Evolutionary conservation across 2,888 invertebrate species (phyloP).

Genomic region (Argyresthia goedartella): DNA sequence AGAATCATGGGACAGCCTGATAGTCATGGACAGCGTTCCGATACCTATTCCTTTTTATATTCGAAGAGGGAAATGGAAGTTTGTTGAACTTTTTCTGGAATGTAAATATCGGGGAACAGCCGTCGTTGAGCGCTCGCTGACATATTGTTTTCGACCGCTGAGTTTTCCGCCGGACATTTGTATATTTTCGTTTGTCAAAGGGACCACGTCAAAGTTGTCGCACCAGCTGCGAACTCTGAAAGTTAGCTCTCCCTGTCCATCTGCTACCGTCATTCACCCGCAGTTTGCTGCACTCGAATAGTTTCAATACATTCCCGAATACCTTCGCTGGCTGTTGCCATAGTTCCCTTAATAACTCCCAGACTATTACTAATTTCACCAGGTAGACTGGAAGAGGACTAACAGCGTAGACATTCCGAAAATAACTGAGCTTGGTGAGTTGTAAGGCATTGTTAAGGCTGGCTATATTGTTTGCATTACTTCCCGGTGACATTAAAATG

Average conservation of each 20-base stretch:
- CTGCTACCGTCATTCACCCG: not conserved
- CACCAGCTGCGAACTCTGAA: conserved; percentile 24
- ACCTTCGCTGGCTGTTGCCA: conserved; percentile 11
- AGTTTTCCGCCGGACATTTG: conserved; percentile 6
- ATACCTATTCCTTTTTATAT: too few species aligned
- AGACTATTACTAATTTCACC: conserved; percentile 5
- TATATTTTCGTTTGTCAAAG: conserved; percentile 14
- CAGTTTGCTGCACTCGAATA: not conserved
- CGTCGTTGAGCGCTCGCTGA: too few species aligned
- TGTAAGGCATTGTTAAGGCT: not conserved
- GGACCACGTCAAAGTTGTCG: conserved; percentile 21
- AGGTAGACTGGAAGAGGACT: not conserved
- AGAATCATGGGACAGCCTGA: too few species aligned
- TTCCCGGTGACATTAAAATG: not conserved
- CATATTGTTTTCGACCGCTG: too few species aligned
- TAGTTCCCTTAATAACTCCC: conserved; percentile 8
- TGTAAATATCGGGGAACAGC: too few species aligned
- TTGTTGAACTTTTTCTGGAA: too few species aligned
- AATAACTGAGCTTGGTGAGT: not conserved
- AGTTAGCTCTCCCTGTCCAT: conserved; percentile 17
- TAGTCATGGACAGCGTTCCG: too few species aligned
- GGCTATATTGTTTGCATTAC: not conserved
- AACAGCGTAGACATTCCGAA: not conserved
- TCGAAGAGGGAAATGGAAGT: too few species aligned
- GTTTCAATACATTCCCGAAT: conserved; percentile 16